Percentiles rank a stretch among this genome's conserved stretches.
These are phyloP conservation scores for Polypterus bichir DNA, from an alignment of 2,113 vertebrate species.

Conservation along the genomic window DNA sequence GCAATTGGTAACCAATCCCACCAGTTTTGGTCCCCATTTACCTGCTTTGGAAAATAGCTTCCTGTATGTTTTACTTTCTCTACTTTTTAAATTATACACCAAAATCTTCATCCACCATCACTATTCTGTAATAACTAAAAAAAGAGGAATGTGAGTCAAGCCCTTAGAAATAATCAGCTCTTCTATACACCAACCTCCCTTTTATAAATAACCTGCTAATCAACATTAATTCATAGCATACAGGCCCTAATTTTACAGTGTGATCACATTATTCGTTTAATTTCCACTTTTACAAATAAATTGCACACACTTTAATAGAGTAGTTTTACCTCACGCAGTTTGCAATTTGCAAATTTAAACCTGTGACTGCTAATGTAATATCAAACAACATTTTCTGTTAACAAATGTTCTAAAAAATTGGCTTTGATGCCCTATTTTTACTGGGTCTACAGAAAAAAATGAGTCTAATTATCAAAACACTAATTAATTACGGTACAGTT, in stretches of 20 bases:
- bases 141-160: no score
- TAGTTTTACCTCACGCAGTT: not conserved
- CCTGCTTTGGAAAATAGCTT: no score
- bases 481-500: constrained; percentile 59
- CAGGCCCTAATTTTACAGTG: not conserved
- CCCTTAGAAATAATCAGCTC: no score
- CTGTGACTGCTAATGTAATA: not conserved
- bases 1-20: no score
- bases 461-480: constrained; percentile 48
- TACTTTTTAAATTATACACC: no score
- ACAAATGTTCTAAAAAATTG: constrained; percentile 50
- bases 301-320: not conserved
- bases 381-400: not conserved
- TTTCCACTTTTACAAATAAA: no score
- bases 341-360: not conserved
- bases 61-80: no score
- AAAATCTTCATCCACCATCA: no score
- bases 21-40: no score
- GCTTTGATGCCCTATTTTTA: constrained; percentile 51
- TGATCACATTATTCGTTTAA: not conserved
- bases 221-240: not conserved
- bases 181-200: not conserved
- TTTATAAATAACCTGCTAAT: not conserved
- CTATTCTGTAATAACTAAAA: no score
- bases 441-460: constrained; percentile 42